Percentiles rank a stretch among this genome's conserved stretches.
Evolutionary conservation across 2,113 vertebrate species (phyloP).

Genomic region (Phalacrocorax aristotelis): DNA sequence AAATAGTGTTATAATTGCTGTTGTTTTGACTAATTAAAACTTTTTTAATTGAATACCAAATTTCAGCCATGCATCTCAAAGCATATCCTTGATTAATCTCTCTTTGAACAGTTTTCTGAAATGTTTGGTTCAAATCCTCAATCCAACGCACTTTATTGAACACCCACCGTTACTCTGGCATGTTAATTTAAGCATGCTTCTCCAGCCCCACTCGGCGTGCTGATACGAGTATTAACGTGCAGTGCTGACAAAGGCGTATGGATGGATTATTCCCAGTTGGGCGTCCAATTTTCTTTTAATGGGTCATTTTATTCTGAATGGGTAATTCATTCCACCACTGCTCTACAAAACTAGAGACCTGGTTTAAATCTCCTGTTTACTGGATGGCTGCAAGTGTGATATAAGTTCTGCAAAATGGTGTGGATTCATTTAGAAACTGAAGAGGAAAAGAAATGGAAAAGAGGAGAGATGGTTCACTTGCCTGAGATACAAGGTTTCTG

Average conservation of each 20-base stretch:
- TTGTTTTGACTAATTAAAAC: not conserved
- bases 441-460: not conserved
- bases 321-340: not conserved
- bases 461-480: not conserved
- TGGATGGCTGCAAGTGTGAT: not conserved
- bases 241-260: not conserved
- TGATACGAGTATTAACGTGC: not conserved
- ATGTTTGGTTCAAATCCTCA: not conserved
- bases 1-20: not conserved
- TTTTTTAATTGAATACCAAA: not conserved
- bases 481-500: not conserved
- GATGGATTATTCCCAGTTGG: conserved; percentile 17
- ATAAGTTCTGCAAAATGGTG: not conserved
- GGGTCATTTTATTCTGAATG: conserved; percentile 16
- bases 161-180: not conserved
- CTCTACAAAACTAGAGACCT: not conserved
- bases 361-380: not conserved
- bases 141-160: not conserved
- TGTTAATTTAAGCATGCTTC: not conserved
- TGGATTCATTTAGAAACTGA: not conserved
- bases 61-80: not conserved
- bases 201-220: not conserved
- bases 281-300: conserved; percentile 21
- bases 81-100: not conserved
- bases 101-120: not conserved